Evolutionary conservation across 2,888 invertebrate genomes (phyloP), one percentile per base, ranked within the genome.

Genomic region (Pristionchus arcanus): DNA sequence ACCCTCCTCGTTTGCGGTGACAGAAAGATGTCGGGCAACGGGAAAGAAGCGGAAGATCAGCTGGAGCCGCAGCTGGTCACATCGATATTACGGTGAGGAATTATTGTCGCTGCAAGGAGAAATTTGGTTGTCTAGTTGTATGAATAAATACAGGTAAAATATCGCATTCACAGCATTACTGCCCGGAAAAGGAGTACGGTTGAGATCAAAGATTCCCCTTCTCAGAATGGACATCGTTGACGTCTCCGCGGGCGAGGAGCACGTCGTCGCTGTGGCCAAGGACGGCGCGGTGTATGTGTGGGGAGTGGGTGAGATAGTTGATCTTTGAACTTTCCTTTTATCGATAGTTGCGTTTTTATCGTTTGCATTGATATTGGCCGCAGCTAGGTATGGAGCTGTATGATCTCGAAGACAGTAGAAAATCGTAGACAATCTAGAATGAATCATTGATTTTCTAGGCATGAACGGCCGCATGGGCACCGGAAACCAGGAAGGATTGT

Each of bases 1-100:
- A 96, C 97, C n/a, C 95, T 97, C 0, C 96, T 97, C 94, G 97
- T 97, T 59, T 97, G 97, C 95, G 97, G 97, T 0, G 96, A 96
- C 94, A 97, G 97, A 49, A 95, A 96, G 31, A 77, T 89, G 77
- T 66, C 90, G 88, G 89, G 94, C 90, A 89, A 77, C 90, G 92
- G 93, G 90, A 59, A 92, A 59, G 81, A 83, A 53, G 89, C 71
- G 15, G 91, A 91, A 19, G 92, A 93, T 66, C 89, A 83, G 66
- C 87, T 93, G 34, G 89, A 89, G 21, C 89, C 89, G n/a, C 89
- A 89, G 28, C 42, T 89, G 34, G 81, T 89, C n/a, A 89, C 77
- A 1, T 89, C 89, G 9, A 59, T 89, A 21, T 42, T 89, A 25
- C 55, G 89, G 89, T 89, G 42, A n/a, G n/a, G n/a, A n/a, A n/a